Evolutionary conservation across 2,888 invertebrate genomes (phyloP).

Genomic region (Drosophila austrosaltans): DNA sequence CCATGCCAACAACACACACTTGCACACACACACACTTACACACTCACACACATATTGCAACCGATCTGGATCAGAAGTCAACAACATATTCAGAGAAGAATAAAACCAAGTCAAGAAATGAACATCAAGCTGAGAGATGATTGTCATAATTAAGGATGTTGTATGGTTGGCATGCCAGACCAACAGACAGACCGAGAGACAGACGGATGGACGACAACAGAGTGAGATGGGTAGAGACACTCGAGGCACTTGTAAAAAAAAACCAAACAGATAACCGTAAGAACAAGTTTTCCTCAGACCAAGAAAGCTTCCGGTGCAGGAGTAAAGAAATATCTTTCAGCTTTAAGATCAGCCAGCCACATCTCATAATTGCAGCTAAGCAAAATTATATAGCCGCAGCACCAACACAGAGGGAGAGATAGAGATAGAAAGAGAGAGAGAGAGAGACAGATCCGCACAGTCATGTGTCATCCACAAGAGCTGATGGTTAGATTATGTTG

Average conservation of each 20-base stretch:
- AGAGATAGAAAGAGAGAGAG: background rate
- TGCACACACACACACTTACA: constrained; percentile 8
- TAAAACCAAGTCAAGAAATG: constrained; percentile 38
- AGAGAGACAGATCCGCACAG: constrained; percentile 32
- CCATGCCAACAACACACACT: constrained; percentile 32
- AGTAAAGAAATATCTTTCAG: constrained; percentile 40
- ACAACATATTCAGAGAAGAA: constrained; percentile 30
- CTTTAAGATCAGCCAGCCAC: constrained; percentile 68
- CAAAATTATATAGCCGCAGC: constrained; percentile 68
- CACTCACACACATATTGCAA: constrained; percentile 47
- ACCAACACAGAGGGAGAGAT: constrained; percentile 27
- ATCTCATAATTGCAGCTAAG: constrained; percentile 78
- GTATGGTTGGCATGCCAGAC: constrained; percentile 62
- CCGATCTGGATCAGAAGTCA: constrained; percentile 69
- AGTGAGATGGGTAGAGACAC: constrained; percentile 40
- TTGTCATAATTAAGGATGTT: constrained; percentile 79
- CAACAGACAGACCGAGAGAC: constrained; percentile 34
- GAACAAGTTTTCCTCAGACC: constrained; percentile 60
- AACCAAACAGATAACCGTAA: constrained; percentile 75
- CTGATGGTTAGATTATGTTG: constrained; percentile 6
- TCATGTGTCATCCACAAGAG: constrained; percentile 56
- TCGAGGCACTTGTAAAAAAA: constrained; percentile 73
- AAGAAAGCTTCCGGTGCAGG: constrained; percentile 65
- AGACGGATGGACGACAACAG: constrained; percentile 9
- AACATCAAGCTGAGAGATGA: constrained; percentile 61